A percentile compares a stretch with the other conserved stretches of the same genome.
These are phyloP conservation scores for Gymnoscopelus microlampas DNA, from an alignment of 2,797 vertebrate genomes.

Conservation along the genomic window DNA sequence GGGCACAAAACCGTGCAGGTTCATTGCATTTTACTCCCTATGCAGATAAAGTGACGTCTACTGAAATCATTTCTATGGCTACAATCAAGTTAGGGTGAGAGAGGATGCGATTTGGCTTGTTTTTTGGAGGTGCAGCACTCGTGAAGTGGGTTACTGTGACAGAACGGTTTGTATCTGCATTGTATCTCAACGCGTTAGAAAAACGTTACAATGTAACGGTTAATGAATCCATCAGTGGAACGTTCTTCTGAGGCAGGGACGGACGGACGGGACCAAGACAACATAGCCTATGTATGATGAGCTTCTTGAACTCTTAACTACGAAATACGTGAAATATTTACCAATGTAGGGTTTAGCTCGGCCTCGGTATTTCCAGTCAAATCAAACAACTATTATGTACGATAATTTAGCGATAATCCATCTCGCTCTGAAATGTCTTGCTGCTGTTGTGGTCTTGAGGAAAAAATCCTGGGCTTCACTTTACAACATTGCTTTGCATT, in stretches of 20 bases:
- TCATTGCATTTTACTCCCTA: constrained; percentile 76
- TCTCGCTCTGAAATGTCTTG: constrained; percentile 15
- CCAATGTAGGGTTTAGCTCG: constrained; percentile 29
- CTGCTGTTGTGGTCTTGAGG: constrained; percentile 24
- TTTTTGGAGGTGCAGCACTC: constrained; percentile 35
- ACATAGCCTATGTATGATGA: background rate
- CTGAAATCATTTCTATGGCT: constrained; percentile 72
- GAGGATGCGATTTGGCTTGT: constrained; percentile 52
- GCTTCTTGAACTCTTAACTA: background rate
- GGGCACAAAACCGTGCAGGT: constrained; percentile 57
- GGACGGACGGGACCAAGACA: too few species aligned
- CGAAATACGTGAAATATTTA: constrained; percentile 44
- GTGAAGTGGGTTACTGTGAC: constrained; percentile 51
- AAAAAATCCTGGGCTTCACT: constrained; percentile 11
- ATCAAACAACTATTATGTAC: constrained; percentile 17
- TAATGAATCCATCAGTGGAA: too few species aligned
- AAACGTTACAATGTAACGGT: too few species aligned
- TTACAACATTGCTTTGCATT: constrained; percentile 38
- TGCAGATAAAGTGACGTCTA: constrained; percentile 81
- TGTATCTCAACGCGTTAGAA: background rate
- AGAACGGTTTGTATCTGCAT: constrained; percentile 18
- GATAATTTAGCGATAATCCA: constrained; percentile 39
- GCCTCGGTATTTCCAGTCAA: constrained; percentile 33
- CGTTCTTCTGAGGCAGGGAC: too few species aligned
- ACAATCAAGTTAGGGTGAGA: constrained; percentile 78